Evolutionary conservation across 2,888 invertebrate species (phyloP), one percentile per base, ranked within the genome.

Genomic region (Zaprionus bogoriensis): DNA sequence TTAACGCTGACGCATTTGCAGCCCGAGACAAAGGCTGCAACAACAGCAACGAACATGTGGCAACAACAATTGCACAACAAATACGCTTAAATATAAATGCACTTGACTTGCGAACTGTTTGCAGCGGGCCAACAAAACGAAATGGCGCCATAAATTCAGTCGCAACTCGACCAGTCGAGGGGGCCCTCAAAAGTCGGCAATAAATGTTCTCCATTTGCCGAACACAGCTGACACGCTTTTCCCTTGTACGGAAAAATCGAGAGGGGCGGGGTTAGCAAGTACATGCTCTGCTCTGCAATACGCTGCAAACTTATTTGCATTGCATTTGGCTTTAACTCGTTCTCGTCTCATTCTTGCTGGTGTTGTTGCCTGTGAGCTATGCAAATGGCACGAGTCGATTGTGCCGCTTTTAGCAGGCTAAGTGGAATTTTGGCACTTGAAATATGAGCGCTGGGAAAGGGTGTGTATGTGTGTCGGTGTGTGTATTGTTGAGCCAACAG

Each of bases 371-470:
- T 46, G 20, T n/a, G 5, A 36, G 66, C 63, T 66, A 78, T 74
- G 79, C 77, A 74, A 79, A 71, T 76, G 57, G n/a, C n/a, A n/a
- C n/a, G 14, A 10, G 53, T 22, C 53, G 55, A 52, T 28, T 47
- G 53, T 46, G 55, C 53, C 42, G 59, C 62, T 68, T 65, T 73
- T 73, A 59, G 48, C 78, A 70, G n/a, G 68, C 78, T 78, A 84
- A 84, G 74, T 76, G 67, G 70, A 71, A 71, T 76, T 81, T 81
- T 84, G 84, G 80, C 80, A 84, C 78, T 81, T 84, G 68, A 71
- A 60, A 42, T 57, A 51, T 66, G 50, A 41, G 22, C 12, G 23
- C 12, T 36, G 14, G 32, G 14, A 36, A 17, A 14, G 32, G 32
- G 32, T 47, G 23, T 47, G 45, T 30, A 17, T 28, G 28, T 6